Conservation (phyloP, 2,888 invertebrate genomes). For the Baccha elongata region DNA sequence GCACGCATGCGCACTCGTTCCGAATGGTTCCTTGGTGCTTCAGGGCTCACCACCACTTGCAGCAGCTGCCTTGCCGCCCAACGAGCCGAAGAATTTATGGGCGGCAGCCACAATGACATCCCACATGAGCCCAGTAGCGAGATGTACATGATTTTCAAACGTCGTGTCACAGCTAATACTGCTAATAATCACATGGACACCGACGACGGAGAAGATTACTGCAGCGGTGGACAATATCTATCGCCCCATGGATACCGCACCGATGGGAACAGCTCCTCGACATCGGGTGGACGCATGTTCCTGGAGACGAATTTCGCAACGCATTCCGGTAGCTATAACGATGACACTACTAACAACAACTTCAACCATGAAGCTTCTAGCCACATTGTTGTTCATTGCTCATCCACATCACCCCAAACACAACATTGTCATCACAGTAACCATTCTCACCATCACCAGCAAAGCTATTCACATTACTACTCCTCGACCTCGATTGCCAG, state of each 20-base stretch:
- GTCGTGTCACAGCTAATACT: constrained; percentile 57
- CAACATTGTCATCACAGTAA: constrained; percentile 66
- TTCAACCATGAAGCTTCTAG: constrained; percentile 72
- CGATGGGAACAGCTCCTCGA: constrained; percentile 67
- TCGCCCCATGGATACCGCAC: constrained; percentile 70
- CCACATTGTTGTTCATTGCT: constrained; percentile 74
- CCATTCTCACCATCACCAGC: constrained; percentile 55
- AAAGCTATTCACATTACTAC: constrained; percentile 76
- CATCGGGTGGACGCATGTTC: constrained; percentile 77
- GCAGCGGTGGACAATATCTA: constrained; percentile 63
- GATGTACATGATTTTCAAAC: constrained; percentile 77
- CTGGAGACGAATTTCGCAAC: constrained; percentile 79
- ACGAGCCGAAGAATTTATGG: constrained; percentile 76
- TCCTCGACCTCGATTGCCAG: constrained; percentile 77
- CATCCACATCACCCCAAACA: constrained; percentile 66
- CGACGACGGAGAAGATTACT: constrained; percentile 76
- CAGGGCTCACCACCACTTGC: constrained; percentile 79
- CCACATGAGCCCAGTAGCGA: constrained; percentile 69
- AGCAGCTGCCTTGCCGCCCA: constrained; percentile 78
- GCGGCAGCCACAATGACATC: constrained; percentile 75
- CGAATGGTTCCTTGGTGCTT: constrained; percentile 93
- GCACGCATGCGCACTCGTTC: constrained; percentile 98
- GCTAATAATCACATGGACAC: constrained; percentile 78
- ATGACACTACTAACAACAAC: constrained; percentile 72
- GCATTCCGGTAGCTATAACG: constrained; percentile 80